Conservation (phyloP, 2,113 vertebrate species). For the cat (Felis catus) region F.catus_Fca126_mat1.0 CM031417.1:104696001-104696500, state of each 20-base stretch:
- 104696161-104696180: not conserved
- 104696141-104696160: not conserved
- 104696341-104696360: not conserved
- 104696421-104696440: not conserved
- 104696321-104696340: not conserved
- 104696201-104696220: not conserved
- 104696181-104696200: not conserved
- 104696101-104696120: not conserved
- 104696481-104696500: not conserved
- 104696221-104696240: not conserved
- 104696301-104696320: not conserved
- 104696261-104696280: not conserved
- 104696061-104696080: not conserved
- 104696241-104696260: not conserved
- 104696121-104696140: not conserved
- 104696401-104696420: not conserved
- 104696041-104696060: not conserved
- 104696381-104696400: not conserved
- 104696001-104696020: constrained; percentile 1
- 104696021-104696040: not conserved
- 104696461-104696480: not conserved
- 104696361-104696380: not conserved
- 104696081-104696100: not conserved
- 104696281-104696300: not conserved
- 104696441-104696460: not conserved